Conservation (phyloP, 1,140 invertebrate species). For the Holcopasites calliopsidis region DNA sequence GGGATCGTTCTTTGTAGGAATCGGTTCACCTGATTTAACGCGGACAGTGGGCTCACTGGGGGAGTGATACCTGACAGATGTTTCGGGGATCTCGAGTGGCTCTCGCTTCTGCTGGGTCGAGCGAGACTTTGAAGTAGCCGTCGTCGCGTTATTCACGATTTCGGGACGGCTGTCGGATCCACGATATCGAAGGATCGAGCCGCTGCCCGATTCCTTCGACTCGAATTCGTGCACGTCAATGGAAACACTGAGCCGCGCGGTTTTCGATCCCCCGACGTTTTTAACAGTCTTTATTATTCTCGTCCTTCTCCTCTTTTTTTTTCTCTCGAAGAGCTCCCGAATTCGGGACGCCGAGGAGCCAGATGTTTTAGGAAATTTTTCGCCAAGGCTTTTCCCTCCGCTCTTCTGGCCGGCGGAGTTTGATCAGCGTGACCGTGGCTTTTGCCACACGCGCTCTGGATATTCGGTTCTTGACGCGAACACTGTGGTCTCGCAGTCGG, state of each 20-base stretch:
- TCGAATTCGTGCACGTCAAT: too few species aligned
- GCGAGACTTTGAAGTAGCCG: conserved; percentile 70
- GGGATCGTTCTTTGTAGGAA: conserved; percentile 51
- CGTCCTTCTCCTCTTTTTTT: not conserved
- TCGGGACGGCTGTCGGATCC: conserved; percentile 52
- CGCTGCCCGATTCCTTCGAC: too few species aligned
- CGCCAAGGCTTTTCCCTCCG: not conserved
- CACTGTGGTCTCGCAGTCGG: not conserved
- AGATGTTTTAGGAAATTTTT: too few species aligned
- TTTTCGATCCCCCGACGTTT: not conserved
- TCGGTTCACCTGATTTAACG: conserved; percentile 77
- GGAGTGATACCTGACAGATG: conserved; percentile 79
- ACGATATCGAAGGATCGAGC: too few species aligned
- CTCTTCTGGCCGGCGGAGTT: not conserved
- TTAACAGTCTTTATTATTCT: too few species aligned
- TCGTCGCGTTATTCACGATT: conserved; percentile 40
- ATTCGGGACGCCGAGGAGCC: too few species aligned
- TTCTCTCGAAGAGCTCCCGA: too few species aligned
- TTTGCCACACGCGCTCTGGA: not conserved
- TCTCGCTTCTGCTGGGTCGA: conserved; percentile 64
- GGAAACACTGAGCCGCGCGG: not conserved
- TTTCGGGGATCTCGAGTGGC: conserved; percentile 69
- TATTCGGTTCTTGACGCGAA: not conserved
- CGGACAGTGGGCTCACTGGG: conserved; percentile 65
- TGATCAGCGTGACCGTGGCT: not conserved